Conservation (phyloP, 2,113 vertebrate species). For the Centrocercus urophasianus region DNA sequence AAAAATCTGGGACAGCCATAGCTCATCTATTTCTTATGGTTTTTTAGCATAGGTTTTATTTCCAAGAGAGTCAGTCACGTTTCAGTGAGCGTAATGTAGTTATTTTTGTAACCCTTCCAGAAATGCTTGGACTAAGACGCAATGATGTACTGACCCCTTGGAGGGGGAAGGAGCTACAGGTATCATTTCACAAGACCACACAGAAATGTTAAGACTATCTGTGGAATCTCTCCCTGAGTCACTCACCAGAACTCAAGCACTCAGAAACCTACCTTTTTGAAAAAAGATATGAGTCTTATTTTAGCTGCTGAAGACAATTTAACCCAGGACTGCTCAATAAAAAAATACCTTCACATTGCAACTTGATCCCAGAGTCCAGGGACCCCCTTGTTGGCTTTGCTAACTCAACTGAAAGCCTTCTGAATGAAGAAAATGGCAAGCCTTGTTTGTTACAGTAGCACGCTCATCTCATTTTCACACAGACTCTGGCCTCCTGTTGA, state of each 20-base stretch:
- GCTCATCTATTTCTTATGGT: conserved; percentile 9
- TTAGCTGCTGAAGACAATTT: conserved; percentile 21
- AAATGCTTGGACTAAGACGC: neutral
- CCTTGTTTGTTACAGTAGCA: neutral
- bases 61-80: conserved; percentile 8
- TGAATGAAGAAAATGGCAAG: conserved; percentile 2
- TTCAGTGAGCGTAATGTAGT: neutral
- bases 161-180: neutral
- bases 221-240: neutral
- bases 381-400: neutral
- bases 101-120: conserved; percentile 39
- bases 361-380: neutral
- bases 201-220: conserved; percentile 1
- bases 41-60: conserved; percentile 18
- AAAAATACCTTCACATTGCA: neutral
- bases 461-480: neutral
- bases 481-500: neutral
- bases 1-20: conserved; percentile 19
- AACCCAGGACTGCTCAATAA: neutral
- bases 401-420: neutral
- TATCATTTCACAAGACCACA: neutral
- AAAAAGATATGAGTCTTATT: neutral
- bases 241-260: neutral
- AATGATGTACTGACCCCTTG: neutral
- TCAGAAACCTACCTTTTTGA: neutral